Base-by-base conservation (phyloP, 2,888 invertebrate genomes). In the Keiferia lycopersicella region DNA sequence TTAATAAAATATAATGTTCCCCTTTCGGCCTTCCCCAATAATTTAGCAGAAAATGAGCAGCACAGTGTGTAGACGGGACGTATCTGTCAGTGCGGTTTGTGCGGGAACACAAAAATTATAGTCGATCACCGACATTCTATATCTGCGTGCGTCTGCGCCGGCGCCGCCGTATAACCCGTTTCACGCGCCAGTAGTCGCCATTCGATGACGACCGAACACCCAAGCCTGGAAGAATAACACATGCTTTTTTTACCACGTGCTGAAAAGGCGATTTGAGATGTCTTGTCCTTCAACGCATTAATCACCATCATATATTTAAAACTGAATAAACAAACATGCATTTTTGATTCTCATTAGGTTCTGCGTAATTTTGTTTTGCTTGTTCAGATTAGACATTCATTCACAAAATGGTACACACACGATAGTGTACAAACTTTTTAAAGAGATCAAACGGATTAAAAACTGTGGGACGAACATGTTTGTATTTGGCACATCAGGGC, bases 111-210 rank as follows among this genome's bases (percentile, higher is more conserved):
- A 91, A 91, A 91, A 91, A 91, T 91, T 91, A 91, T 91, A 91
- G 91, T 76, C 90, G 90, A 91, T 91, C 91, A 88, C 90, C 86
- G 85, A 80, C 86, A 82, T 85, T 88, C 91, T 91, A 91, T 88
- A 89, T 89, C 84, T 81, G 88, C 80, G 73, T 82, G 76, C 74
- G 56, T 16, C 56, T 34, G 78, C 82, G 56, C 30, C 82, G 81
- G 80, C 76, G 80, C 64, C 65, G 60, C 75, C 77, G 85, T 91
- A 91, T 91, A 91, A 90, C 91, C 80, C 91, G 91, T 91, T 91
- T 91, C 91, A 89, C 86, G 88, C 86, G 84, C 82, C 88, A 87
- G 84, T 81, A 78, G 84, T 84, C 76, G 80, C 81, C 84, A 86
- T 87, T 85, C 82, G 76, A 76, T 80, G 82, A 81, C 78, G 76